Evolutionary conservation across 1,140 invertebrate species (phyloP).

Genomic region (Drosophila bocki): DNA sequence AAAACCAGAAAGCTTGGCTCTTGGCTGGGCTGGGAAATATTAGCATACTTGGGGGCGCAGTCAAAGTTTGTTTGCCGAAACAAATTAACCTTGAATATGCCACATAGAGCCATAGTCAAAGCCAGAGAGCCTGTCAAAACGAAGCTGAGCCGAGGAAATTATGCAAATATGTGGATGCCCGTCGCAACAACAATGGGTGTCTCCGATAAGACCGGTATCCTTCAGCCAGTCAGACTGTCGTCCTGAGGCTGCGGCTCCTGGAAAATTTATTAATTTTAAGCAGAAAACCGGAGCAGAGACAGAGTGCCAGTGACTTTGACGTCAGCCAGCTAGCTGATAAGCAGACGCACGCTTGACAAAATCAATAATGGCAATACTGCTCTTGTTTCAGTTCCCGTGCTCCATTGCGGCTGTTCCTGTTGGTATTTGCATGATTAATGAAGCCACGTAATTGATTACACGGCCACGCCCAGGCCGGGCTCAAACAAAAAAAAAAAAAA

Average conservation of each 20-base stretch:
- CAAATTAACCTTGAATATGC: conserved; percentile 77
- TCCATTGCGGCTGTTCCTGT: conserved; percentile 30
- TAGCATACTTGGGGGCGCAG: conserved; percentile 68
- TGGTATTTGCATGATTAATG: conserved; percentile 81
- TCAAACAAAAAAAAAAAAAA: conserved; percentile 6
- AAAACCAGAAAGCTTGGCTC: conserved; percentile 3
- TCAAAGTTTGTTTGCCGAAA: conserved; percentile 70
- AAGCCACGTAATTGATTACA: conserved; percentile 80
- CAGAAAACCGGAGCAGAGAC: conserved; percentile 21
- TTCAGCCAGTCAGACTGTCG: conserved; percentile 9
- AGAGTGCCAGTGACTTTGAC: conserved; percentile 43
- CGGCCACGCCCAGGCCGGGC: conserved; percentile 52
- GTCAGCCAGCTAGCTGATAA: conserved; percentile 57
- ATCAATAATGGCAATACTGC: conserved; percentile 66
- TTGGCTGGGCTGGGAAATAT: conserved; percentile 47
- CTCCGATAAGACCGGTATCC: conserved; percentile 39
- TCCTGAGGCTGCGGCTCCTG: conserved; percentile 24
- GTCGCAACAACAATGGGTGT: conserved; percentile 38
- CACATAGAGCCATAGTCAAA: conserved; percentile 26
- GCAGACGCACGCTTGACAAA: conserved; percentile 58
- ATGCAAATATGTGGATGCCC: conserved; percentile 51
- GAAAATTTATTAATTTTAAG: conserved; percentile 70
- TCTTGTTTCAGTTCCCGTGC: conserved; percentile 28
- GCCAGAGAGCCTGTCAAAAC: conserved; percentile 28
- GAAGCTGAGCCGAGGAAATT: conserved; percentile 45